Base-by-base conservation (phyloP, 2,888 invertebrate species). In the Chymomyza fuscimana region DNA sequence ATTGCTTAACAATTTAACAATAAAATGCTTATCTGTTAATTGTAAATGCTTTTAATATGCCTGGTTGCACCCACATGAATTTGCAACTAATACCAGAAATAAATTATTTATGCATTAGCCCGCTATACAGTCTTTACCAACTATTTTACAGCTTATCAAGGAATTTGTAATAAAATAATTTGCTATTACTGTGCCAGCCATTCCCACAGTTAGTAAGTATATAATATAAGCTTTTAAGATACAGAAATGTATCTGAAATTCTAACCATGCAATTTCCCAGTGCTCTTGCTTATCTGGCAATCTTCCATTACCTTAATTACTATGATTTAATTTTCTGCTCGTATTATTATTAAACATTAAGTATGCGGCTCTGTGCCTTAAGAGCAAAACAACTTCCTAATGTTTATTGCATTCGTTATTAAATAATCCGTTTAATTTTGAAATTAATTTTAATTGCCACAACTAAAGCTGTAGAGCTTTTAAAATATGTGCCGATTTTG, bases 361-460 rank as follows among this genome's bases (percentile, higher is more conserved):
- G 65, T n/a, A n/a, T n/a, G n/a, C n/a, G n/a, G 68, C 19, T 19
- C 69, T 56, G 80, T 73, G 80, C 69, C 73, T 71, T 32, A 32
- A 32, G 32, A 4, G 2, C 12, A 46, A 54, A 69, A 63, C 65
- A 64, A 75, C 69, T 74, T 74, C 63, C 71, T 77, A 65, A 46
- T 46, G 76, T 9, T 80, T 73, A 79, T 74, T 83, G 70, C 12
- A 12, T 78, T 73, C 82, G 74, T 65, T 77, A 86, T 81, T 79
- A 70, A 75, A 79, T 82, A 80, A 74, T 72, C 75, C 79, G 83
- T 77, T 87, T 77, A 72, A 77, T 69, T 72, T 74, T 79, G 67
- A 71, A 79, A 83, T 83, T 87, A 83, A 86, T 87, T 87, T 86
- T 83, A 87, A 83, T 83, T 83, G 83, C 86, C 51, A 52, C 59